Base-by-base conservation (phyloP, 2,888 invertebrate species). In the Plebejus anna region DNA sequence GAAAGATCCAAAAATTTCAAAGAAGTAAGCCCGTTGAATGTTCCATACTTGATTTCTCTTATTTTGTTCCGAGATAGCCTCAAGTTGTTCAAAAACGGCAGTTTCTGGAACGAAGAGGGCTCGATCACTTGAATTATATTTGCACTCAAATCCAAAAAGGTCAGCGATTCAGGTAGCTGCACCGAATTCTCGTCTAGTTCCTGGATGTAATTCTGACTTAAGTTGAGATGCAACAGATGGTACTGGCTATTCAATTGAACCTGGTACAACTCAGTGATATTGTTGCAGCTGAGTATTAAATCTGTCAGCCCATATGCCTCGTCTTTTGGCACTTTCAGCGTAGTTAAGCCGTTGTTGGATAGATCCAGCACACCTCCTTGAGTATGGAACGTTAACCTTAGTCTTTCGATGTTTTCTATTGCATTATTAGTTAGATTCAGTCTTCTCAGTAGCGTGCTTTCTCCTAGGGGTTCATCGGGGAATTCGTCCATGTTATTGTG, bases 331-430 rank as follows among this genome's bases (percentile, higher is more conserved):
- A 92, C 86, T 22, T 78, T 84, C 6, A 93, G 80, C 71, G 81
- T 81, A 9, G 83, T 84, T 51, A 94, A 80, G 6, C 81, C 86
- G 76, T 92, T 94, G 78, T 91, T 86, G 5, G 92, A 92, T 36
- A 94, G 82, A 79, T 93, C 91, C 38, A 94, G 78, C 6, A 88
- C 83, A 4, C 92, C 93, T 22, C 92, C 91, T 51, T 86, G 84
- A 0, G 84, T 82, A 77, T 92, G 88, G 57, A 93, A 92, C 77
- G 86, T 86, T 66, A 93, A 88, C 11, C 84, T 83, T 7, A 93
- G 82, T 77, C 83, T 82, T 32, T 86, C 82, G 3, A 91, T 76
- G 61, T 83, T 82, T 4, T 81, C 81, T 16, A 93, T 85, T 4
- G 83, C 81, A 78, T 94, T 93, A 66, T 82, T 80, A 5, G 91